phyloP scores from a whole-genome alignment of 2,797 vertebrate genomes.

The Echiichthys vipera region DNA sequence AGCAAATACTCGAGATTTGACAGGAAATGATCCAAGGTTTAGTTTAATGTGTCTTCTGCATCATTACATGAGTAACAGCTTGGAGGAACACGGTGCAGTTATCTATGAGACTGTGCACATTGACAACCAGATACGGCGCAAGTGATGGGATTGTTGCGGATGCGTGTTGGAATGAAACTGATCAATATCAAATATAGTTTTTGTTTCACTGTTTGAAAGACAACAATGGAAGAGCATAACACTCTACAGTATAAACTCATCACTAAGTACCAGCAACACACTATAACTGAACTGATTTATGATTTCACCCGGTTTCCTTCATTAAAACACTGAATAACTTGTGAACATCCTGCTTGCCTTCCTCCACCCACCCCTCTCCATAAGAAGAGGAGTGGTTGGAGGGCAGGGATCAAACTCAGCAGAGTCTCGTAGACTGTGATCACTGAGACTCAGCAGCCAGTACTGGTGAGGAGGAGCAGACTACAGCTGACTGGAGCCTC shows the following conservation, averaged over 20 bases:
- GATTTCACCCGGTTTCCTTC: neutral
- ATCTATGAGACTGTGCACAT: neutral
- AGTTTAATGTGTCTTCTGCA: neutral
- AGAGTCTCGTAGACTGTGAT: slow-evolving; percentile 53
- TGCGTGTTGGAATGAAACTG: neutral
- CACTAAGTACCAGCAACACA: neutral
- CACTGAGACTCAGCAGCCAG: slow-evolving; percentile 42
- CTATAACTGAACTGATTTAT: neutral
- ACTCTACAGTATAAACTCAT: neutral
- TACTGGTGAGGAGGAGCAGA: slow-evolving; percentile 28
- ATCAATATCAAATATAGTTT: neutral
- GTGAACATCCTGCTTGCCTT: slow-evolving; percentile 38
- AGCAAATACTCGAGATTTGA: neutral
- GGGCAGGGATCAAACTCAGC: slow-evolving; percentile 60
- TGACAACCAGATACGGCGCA: neutral
- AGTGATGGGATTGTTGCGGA: neutral
- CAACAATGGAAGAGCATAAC: neutral
- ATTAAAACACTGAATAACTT: slow-evolving; percentile 13
- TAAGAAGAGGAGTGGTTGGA: slow-evolving; percentile 64
- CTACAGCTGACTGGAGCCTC: slow-evolving; percentile 4
- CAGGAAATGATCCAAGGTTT: neutral
- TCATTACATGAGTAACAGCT: neutral
- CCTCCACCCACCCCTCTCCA: slow-evolving; percentile 49
- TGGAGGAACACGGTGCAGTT: neutral
- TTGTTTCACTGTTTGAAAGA: neutral